phyloP scores from a whole-genome alignment of 2,797 vertebrate species.

The Pempheris klunzingeri region DNA sequence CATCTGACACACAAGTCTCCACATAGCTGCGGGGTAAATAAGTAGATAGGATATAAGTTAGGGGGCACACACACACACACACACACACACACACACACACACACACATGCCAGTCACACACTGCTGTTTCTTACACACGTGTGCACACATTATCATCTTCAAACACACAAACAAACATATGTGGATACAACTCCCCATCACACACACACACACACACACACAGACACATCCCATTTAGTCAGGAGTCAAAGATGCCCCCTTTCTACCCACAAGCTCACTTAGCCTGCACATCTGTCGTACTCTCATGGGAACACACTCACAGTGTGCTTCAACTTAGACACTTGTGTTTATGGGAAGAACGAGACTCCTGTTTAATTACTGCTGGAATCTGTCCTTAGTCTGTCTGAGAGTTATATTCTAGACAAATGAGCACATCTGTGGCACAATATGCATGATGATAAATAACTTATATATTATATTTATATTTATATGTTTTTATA shows the following conservation, averaged over 20 bases:
- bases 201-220: constrained; percentile 27
- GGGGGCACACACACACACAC: background rate
- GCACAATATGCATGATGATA: constrained; percentile 29
- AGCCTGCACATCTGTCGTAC: constrained; percentile 72
- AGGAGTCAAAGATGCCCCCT: constrained; percentile 46
- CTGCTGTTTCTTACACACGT: constrained; percentile 44
- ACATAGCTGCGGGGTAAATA: constrained; percentile 38
- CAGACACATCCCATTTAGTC: constrained; percentile 35
- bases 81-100: constrained; percentile 16
- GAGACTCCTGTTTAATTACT: constrained; percentile 63
- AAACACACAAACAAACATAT: constrained; percentile 40
- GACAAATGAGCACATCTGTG: constrained; percentile 65
- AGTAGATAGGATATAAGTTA: constrained; percentile 34
- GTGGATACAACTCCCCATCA: background rate
- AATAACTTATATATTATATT: constrained; percentile 43
- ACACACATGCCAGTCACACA: constrained; percentile 18
- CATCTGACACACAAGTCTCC: constrained; percentile 27
- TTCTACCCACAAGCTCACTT: constrained; percentile 55
- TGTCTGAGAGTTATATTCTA: constrained; percentile 55
- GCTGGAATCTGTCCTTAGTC: constrained; percentile 58
- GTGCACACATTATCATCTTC: constrained; percentile 46
- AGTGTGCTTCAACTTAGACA: constrained; percentile 68
- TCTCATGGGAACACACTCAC: constrained; percentile 62
- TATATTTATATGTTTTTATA: too few relatives aligned
- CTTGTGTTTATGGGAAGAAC: constrained; percentile 45